Conservation (phyloP, 1,140 invertebrate genomes). For the Octopus sinensis region DNA sequence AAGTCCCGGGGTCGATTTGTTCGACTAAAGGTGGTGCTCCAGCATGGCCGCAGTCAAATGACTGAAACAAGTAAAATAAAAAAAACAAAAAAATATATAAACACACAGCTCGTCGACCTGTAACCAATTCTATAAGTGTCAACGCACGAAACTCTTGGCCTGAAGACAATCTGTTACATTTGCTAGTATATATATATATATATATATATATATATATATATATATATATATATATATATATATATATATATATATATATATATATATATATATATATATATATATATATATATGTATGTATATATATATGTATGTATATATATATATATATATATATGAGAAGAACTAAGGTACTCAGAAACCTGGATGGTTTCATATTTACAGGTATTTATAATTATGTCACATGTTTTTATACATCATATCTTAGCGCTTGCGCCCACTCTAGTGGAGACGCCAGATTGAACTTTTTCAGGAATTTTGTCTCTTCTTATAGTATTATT, state of each 20-base stretch:
- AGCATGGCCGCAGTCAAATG: too few species aligned
- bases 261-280: background rate
- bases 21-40: too few species aligned
- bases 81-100: too few species aligned
- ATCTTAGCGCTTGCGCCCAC: too few species aligned
- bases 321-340: background rate
- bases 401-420: background rate
- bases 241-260: background rate
- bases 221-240: slow-evolving; percentile 2
- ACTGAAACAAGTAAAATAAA: too few species aligned
- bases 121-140: too few species aligned
- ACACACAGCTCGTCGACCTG: too few species aligned
- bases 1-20: too few species aligned
- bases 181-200: background rate
- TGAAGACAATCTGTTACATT: background rate
- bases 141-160: too few species aligned
- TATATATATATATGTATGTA: background rate
- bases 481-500: too few species aligned
- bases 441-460: too few species aligned
- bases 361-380: background rate
- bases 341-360: background rate
- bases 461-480: too few species aligned
- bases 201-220: slow-evolving; percentile 5
- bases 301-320: background rate
- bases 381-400: background rate